These are phyloP conservation scores for Oncopodura yosiiana DNA, from an alignment of 1,140 invertebrate species.

Conservation along the genomic window DNA sequence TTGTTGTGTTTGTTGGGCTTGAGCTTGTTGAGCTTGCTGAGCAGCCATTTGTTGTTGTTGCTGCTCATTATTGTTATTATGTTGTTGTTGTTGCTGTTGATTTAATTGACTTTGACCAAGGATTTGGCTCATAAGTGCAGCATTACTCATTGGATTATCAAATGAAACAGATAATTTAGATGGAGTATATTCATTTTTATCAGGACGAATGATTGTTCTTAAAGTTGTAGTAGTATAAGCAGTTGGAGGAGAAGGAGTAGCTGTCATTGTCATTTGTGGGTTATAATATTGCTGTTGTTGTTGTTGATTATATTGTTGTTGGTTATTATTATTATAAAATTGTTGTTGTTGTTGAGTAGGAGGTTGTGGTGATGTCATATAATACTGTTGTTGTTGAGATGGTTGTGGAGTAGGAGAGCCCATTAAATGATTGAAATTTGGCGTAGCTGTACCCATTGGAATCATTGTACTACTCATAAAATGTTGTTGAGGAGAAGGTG, in stretches of 20 bases:
- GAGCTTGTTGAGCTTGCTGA: conserved; percentile 11
- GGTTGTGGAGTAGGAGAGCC: too few relatives aligned
- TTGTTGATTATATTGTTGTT: conserved; percentile 9
- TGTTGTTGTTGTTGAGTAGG: neutral
- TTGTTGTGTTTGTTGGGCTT: neutral
- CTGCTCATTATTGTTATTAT: neutral
- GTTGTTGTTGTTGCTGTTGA: conserved; percentile 8
- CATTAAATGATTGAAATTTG: neutral
- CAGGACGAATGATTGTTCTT: conserved; percentile 68
- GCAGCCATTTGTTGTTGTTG: neutral
- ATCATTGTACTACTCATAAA: neutral
- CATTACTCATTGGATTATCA: conserved; percentile 23
- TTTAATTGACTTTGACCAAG: neutral
- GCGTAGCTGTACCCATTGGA: neutral
- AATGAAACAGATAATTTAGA: conserved; percentile 38
- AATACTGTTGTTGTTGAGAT: neutral
- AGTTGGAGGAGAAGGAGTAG: neutral
- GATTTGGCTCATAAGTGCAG: neutral
- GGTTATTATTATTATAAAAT: conserved; percentile 2
- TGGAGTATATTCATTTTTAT: conserved; percentile 53
- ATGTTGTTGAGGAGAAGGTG: neutral
- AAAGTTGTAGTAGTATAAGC: conserved; percentile 53
- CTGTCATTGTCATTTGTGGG: neutral
- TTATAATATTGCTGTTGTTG: conserved; percentile 6
- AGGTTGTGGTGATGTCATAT: neutral